Evolutionary conservation across 1,140 invertebrate species (phyloP), one percentile per base, ranked within the genome.

Genomic region (Aricia agestis): DNA sequence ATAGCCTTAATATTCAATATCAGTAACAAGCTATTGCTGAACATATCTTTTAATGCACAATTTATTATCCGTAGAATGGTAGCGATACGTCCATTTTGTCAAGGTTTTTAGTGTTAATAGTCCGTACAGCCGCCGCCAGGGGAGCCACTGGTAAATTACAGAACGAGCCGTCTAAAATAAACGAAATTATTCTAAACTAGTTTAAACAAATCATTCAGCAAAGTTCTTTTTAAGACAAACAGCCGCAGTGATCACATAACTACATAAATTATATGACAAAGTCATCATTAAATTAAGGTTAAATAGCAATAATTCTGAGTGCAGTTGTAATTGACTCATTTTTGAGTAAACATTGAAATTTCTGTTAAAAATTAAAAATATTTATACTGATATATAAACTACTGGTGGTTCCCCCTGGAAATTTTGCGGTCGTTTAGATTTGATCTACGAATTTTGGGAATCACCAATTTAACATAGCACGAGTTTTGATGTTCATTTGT

Each of bases 391-490:
- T 36, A 6, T 6, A 36, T 36, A 36, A 9, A 36, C 36, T 36
- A 9, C 59, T 25, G 17, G 59, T 63, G 59, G 59, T 15, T 17
- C 1, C 59, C 59, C 18, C 59, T 3, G 6, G n/a, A 19, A 1
- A 11, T 25, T 63, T 10, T 19, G 10, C 18, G 59, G 18, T 63
- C 4, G 59, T 63, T 19, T 25, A 25, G 25, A 25, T 36, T 36
- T 36, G 18, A 63, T 63, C 59, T 7, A 59, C 7, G 59, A 19
- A 63, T 63, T 11, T 63, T 10, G 59, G 19, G 18, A 31, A 63
- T 19, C 25, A 63, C 7, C 59, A 63, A 63, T 63, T 63, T 75
- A 68, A 75, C 66, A 18, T 68, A 52, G 59, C 58, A 36, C 69
- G 52, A 63, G 31, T 45, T 70, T 63, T 19, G 70, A 57, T 11